These are phyloP conservation scores for Diprion similis DNA, from an alignment of 1,140 invertebrate species.

Conservation along the genomic window DNA sequence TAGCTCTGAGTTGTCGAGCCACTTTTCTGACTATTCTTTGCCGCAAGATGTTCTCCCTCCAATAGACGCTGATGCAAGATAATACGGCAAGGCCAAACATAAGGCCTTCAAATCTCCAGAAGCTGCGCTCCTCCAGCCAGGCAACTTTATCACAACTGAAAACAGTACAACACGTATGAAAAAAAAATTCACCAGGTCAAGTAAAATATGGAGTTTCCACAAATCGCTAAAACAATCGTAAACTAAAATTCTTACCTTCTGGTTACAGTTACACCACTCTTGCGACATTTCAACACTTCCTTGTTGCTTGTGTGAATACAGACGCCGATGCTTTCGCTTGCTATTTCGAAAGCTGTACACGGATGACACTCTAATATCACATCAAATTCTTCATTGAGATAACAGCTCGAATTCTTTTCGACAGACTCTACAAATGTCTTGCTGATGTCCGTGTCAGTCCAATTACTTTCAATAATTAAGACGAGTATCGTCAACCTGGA, in stretches of 20 bases:
- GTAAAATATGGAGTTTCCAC: background rate
- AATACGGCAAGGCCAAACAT: conserved; percentile 72
- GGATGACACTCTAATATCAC: conserved; percentile 79
- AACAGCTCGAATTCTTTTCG: conserved; percentile 79
- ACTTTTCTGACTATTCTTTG: conserved; percentile 67
- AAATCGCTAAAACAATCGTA: background rate
- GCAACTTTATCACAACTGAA: conserved; percentile 71
- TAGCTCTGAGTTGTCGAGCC: conserved; percentile 63
- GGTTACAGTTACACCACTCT: conserved; percentile 72
- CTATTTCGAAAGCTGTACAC: conserved; percentile 78
- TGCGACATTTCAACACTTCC: conserved; percentile 70
- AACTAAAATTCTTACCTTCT: conserved; percentile 64
- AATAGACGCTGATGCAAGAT: conserved; percentile 65
- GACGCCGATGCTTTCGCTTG: conserved; percentile 73
- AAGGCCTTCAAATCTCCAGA: conserved; percentile 84
- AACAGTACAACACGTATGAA: conserved; percentile 24
- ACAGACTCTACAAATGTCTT: conserved; percentile 66
- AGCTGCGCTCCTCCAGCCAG: conserved; percentile 78
- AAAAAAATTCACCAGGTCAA: background rate
- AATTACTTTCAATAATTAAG: conserved; percentile 79
- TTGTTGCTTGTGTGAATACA: conserved; percentile 76
- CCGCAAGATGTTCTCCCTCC: conserved; percentile 67
- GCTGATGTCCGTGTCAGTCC: conserved; percentile 65
- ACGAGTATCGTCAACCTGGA: conserved; percentile 78
- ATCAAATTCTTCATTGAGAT: conserved; percentile 71